Evolutionary conservation across 2,113 vertebrate genomes (phyloP), one percentile per base, ranked within the genome.

Genomic region (Urocitellus parryii): DNA sequence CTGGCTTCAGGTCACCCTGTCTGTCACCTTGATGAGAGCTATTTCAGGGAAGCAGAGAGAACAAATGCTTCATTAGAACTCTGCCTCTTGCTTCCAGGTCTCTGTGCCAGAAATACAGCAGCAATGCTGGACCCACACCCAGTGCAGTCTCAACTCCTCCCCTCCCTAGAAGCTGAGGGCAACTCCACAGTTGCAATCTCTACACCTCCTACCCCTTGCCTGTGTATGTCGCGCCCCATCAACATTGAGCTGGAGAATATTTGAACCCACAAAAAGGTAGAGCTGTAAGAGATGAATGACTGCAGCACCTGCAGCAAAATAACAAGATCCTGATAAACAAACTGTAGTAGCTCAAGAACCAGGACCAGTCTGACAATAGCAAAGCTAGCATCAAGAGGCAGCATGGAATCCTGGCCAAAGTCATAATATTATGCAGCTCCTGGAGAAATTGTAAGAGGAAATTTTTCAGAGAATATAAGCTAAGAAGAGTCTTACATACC

Each of bases 361-460:
- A 99, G 88, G 99, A 99, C 39, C 98, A 98, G 97, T 98, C 99
- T 77, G 99, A 98, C 92, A 99, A 98, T 94, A 98, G 99, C 97
- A 99, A 99, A 97, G 98, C 98, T 72, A 98, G 98, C 24, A 99
- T 99, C 89, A 98, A 99, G 84, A 99, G 99, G 68, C 98, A 99
- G 93, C 97, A 99, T 88, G 99, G 99, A 96, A 99, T 99, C 97
- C 97, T 99, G 65, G 97, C 96, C 1, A 99, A 99, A 37, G 99
- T 34, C 12, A 68, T 34, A 29, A 99, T 96, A 98, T 99, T 90
- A 98, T 99, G 95, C 91, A 99, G 87, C 98, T 99, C 86, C 87
- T 98, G 93, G 99, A 99, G 88, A 99, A 99, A 99, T 94, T 99
- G 88, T 99, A 99, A 79, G 99, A 99, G 93, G 99, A 99, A 98